A percentile compares a stretch with the other conserved stretches of the same genome.
These are phyloP conservation scores for Meghimatium bilineatum DNA, from an alignment of 2,888 invertebrate genomes.

Conservation along the genomic window DNA sequence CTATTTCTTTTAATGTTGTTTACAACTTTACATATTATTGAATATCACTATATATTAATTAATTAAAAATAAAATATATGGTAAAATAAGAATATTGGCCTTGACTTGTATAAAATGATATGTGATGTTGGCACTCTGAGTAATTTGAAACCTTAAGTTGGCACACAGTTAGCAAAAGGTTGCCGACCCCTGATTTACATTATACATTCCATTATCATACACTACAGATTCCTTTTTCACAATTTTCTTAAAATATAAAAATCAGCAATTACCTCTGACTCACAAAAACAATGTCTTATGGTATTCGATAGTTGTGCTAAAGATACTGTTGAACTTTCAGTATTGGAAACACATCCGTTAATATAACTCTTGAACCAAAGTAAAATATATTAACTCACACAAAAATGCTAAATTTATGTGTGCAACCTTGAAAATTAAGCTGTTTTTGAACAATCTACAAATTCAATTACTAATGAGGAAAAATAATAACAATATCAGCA, in stretches of 20 bases:
- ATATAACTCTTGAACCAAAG: neutral
- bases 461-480: neutral
- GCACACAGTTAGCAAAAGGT: too few species aligned
- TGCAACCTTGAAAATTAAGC: neutral
- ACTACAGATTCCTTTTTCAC: neutral
- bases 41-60: too few species aligned
- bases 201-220: neutral
- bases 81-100: too few species aligned
- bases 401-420: neutral
- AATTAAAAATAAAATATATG: too few species aligned
- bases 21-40: too few species aligned
- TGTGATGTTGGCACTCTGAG: too few species aligned
- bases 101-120: too few species aligned
- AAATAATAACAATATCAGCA: neutral
- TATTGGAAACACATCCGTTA: neutral
- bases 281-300: neutral
- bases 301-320: neutral
- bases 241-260: neutral
- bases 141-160: too few species aligned
- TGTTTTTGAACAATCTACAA: neutral
- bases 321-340: neutral
- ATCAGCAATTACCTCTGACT: neutral
- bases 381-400: neutral
- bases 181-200: too few species aligned
- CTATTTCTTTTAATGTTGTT: too few species aligned